phyloP scores from a whole-genome alignment of 2,888 invertebrate genomes.

The Artemia sinica region DNA sequence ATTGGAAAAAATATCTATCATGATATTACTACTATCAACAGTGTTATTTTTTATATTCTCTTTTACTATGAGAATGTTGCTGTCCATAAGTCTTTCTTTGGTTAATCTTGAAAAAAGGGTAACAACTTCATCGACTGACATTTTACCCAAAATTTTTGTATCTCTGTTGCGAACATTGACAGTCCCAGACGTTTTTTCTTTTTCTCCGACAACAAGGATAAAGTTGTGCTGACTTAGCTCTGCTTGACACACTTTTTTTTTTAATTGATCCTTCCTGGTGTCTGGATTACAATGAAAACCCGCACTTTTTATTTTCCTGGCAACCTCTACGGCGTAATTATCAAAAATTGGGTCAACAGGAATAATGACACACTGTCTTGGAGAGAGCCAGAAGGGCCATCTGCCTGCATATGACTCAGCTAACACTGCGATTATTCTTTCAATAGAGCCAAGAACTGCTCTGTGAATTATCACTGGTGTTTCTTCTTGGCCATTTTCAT shows the following conservation, averaged over 20 bases:
- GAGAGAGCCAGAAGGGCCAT: slow-evolving; percentile 99
- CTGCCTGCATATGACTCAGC: slow-evolving; percentile 96
- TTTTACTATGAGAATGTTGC: too few relatives aligned
- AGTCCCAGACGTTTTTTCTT: slow-evolving; percentile 3
- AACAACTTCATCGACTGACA: too few relatives aligned
- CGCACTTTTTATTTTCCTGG: slow-evolving; percentile 51
- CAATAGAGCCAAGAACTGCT: slow-evolving; percentile 90
- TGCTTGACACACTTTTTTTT: slow-evolving; percentile 94
- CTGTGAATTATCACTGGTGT: slow-evolving; percentile 95
- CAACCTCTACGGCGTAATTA: slow-evolving; percentile 66
- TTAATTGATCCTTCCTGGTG: slow-evolving; percentile 82
- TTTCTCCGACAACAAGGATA: slow-evolving; percentile 81
- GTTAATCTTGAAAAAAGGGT: too few relatives aligned
- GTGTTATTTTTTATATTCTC: too few relatives aligned
- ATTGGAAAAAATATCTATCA: too few relatives aligned
- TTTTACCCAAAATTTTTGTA: too few relatives aligned
- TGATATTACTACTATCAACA: too few relatives aligned
- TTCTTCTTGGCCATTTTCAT: slow-evolving; percentile 65
- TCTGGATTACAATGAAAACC: slow-evolving; percentile 88
- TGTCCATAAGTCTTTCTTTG: too few relatives aligned
- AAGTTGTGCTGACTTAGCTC: slow-evolving; percentile 94
- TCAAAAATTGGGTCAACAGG: slow-evolving; percentile 76
- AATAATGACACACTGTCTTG: slow-evolving; percentile 77
- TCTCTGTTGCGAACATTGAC: neutral
- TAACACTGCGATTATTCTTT: slow-evolving; percentile 92